Conservation (phyloP, 2,797 vertebrate genomes). For the Sphenodon punctatus region DNA sequence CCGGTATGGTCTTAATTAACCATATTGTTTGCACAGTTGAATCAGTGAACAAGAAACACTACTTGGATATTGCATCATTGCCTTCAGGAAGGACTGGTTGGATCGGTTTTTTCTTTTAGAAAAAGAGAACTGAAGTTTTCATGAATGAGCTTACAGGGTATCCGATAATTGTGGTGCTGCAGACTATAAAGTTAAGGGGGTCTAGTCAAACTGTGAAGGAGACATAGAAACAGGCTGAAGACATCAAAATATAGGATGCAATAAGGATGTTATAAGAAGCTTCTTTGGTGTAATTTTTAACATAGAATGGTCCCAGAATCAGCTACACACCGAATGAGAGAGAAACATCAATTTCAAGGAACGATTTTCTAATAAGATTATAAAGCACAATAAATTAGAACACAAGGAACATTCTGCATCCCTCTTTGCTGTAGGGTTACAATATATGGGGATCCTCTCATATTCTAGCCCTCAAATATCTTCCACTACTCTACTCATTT, state of each 20-base stretch:
- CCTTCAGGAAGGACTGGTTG: slow-evolving; percentile 45
- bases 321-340: background rate
- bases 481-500: too few relatives aligned
- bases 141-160: slow-evolving; percentile 42
- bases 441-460: too few relatives aligned
- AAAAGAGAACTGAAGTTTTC: slow-evolving; percentile 9
- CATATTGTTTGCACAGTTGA: background rate
- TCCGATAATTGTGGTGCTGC: slow-evolving; percentile 14
- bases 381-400: background rate
- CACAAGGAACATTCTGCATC: too few relatives aligned
- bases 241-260: background rate
- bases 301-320: background rate
- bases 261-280: background rate
- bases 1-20: slow-evolving; percentile 40
- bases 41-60: slow-evolving; percentile 16
- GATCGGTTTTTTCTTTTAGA: background rate
- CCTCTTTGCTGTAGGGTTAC: too few relatives aligned
- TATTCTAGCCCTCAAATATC: too few relatives aligned
- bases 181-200: background rate
- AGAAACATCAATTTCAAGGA: background rate
- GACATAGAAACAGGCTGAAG: background rate
- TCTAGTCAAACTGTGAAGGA: too few relatives aligned
- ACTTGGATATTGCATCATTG: slow-evolving; percentile 8
- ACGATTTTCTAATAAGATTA: background rate
- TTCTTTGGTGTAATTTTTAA: background rate